A percentile compares a stretch with the other conserved stretches of the same genome.
phyloP scores from a whole-genome alignment of 1,140 invertebrate species.

The Carposina sasakii region DNA sequence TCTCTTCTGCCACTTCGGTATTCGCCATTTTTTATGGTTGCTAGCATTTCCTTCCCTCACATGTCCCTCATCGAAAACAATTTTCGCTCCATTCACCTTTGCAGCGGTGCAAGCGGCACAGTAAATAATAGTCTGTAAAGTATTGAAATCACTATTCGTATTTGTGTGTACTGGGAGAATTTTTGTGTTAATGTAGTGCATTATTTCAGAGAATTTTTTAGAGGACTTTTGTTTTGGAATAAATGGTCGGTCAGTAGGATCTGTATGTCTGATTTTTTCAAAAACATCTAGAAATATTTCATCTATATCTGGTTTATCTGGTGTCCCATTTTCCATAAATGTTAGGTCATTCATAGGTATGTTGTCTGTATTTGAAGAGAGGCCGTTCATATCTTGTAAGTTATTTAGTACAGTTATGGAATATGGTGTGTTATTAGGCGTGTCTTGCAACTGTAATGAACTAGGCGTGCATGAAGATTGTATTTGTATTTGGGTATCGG shows the following conservation, averaged over 20 bases:
- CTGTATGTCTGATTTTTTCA: neutral
- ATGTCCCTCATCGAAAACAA: too few relatives aligned
- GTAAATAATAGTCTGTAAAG: neutral
- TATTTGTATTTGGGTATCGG: too few relatives aligned
- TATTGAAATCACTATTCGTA: neutral
- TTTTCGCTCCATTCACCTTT: neutral
- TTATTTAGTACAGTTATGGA: too few relatives aligned
- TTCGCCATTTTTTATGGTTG: neutral
- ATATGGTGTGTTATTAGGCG: too few relatives aligned
- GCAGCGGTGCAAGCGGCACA: neutral
- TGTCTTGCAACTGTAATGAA: too few relatives aligned
- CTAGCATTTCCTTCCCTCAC: too few relatives aligned
- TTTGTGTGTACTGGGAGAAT: neutral
- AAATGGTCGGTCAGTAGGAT: neutral
- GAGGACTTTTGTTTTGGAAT: neutral
- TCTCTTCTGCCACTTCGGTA: slow-evolving; percentile 5
- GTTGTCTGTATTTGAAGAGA: too few relatives aligned
- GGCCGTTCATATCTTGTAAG: too few relatives aligned
- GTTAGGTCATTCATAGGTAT: too few relatives aligned
- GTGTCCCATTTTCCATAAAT: neutral
- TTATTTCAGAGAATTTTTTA: neutral
- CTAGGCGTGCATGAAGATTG: too few relatives aligned
- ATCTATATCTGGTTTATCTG: neutral
- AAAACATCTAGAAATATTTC: neutral
- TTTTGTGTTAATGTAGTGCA: neutral